Base-by-base conservation (phyloP, 64 coral and sea anemone species). In the Exaiptasia diaphana region DNA sequence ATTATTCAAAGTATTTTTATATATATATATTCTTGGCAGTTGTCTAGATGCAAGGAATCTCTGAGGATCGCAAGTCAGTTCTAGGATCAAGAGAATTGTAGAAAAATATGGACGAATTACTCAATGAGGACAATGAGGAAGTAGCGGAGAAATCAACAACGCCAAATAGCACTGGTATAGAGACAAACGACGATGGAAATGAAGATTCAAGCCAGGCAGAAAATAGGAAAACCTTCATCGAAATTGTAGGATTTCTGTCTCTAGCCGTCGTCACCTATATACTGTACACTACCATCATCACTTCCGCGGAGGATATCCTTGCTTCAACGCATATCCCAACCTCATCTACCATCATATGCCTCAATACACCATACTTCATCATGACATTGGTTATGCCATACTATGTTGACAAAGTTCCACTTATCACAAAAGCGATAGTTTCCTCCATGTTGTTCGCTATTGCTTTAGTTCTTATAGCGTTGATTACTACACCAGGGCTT, bases 231-330 rank as follows among this genome's bases (percentile, higher is more conserved):
- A 40, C 25, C 18, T 48, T 73, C 36, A 22, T 73, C 27, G 69
- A 73, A 73, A 73, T 73, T 49, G 69, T 14, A 9, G 69, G 69
- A 24, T 73, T 73, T 33, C 69, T 73, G 14, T 41, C 36, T 40
- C 29, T 73, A 6, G 69, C 69, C 29, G 38, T 73, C 7, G 41
- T 73, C 32, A 73, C 69, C 1, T 73, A 73, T 48, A 49, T 73
- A 25, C n/a, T 73, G 1, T 73, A 73, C 7, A 73, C 69, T 0
- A 73, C 69, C 22, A 73, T 73, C 4, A 73, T 73, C 32, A 73
- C 69, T 1, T 45, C 38, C 14, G 69, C 69, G 14, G 69, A 73
- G 44, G 69, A 73, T 11, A 40, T 73, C 5, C 69, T 73, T 33
- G 39, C 69, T 0, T 15, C 38, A 15, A 73, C 69, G 0, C 38